Evolutionary conservation across 2,888 invertebrate species (phyloP), one percentile per base, ranked within the genome.

Genomic region (Tryphoninae sp.): DNA sequence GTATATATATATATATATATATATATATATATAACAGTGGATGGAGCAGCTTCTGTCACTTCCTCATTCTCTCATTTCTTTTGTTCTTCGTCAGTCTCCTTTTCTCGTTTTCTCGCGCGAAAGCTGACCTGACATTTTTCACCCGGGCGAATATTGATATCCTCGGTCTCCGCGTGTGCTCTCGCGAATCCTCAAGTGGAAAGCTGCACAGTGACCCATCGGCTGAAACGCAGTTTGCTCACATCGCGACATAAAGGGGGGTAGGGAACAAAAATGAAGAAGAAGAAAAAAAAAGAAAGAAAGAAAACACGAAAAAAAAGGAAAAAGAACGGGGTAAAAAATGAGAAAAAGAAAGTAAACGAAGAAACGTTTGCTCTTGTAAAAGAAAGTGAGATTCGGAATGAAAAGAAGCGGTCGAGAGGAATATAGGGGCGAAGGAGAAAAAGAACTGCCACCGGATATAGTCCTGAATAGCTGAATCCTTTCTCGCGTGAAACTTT

Each of bases 41-140:
- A 22, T 73, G 79, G 75, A 71, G 7, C 71, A 53, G 11, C 71
- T 33, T 23, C 49, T 69, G 72, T 80, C 76, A 80, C 51, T 19
- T 74, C 72, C 67, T 68, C 61, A 51, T 71, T 78, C 75, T 80
- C 69, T 40, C 59, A 33, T 73, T 61, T 26, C 76, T 72, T 73
- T 58, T 55, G 40, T 55, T 40, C 80, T 80, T 85, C 83, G 82
- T 23, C 13, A 87, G 81, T 65, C 55, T 77, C 59, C 69, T 62
- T 58, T 68, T 64, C 68, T 71, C 53, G 26, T 75, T 79, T 78
- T 81, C 78, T 82, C 85, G 84, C 83, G 42, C 16, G 88, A 81
- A 86, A 84, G 85, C 86, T 88, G 89, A 89, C 88, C 89, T 83
- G 86, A 88, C 89, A 86, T 88, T 89, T 88, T 86, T 86, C 87